Evolutionary conservation across 2,888 invertebrate genomes (phyloP).

Genomic region (Adelphocoris suturalis): DNA sequence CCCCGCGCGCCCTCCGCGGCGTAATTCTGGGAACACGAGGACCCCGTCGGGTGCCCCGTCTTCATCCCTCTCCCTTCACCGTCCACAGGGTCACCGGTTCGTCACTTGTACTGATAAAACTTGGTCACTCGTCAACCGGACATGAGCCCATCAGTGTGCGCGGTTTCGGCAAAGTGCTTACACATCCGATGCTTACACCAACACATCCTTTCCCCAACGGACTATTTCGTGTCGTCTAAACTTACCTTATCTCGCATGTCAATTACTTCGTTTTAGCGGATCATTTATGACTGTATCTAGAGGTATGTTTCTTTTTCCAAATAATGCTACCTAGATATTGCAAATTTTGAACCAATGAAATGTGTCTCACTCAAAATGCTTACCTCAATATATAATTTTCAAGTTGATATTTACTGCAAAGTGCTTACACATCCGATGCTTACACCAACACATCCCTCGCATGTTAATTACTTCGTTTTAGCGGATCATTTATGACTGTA

Average conservation of each 20-base stretch:
- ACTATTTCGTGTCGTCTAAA: too few species aligned
- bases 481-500: too few species aligned
- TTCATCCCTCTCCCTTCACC: not conserved
- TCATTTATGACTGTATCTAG: not conserved
- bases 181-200: not conserved
- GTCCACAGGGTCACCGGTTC: slow-evolving; percentile 21
- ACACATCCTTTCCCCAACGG: not conserved
- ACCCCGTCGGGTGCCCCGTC: not conserved
- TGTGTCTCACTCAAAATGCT: too few species aligned
- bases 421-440: not conserved
- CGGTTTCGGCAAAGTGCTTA: slow-evolving; percentile 13
- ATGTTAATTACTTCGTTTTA: not conserved
- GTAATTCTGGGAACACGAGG: slow-evolving; percentile 21
- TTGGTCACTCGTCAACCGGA: slow-evolving; percentile 55
- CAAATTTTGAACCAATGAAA: too few species aligned
- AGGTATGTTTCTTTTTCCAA: slow-evolving; percentile 10
- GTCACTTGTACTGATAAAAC: slow-evolving; percentile 26
- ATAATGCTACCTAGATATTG: too few species aligned
- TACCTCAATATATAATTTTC: too few species aligned
- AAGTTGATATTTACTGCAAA: too few species aligned
- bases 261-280: not conserved
- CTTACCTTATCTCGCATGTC: not conserved
- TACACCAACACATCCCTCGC: not conserved
- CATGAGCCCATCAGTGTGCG: slow-evolving; percentile 46
- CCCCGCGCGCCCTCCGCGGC: not conserved